phyloP scores from a whole-genome alignment of 2,113 vertebrate species.

The Engystomops pustulosus region DNA sequence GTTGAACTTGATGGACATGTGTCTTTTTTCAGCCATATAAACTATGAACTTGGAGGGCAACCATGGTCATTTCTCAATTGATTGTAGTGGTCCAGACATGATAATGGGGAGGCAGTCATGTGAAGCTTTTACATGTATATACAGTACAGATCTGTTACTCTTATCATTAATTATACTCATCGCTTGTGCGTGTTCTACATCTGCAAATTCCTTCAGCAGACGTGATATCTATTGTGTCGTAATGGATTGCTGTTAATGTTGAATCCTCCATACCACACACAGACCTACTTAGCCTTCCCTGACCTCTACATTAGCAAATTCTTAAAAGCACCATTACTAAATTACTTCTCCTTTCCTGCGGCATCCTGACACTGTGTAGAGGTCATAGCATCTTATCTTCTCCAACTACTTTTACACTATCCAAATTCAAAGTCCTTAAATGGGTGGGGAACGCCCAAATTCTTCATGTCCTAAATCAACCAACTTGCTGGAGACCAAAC shows the following conservation, averaged over 20 bases:
- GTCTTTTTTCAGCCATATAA: no score
- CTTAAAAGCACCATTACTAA: neutral
- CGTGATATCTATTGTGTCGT: neutral
- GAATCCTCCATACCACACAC: neutral
- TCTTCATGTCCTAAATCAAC: conserved; percentile 32
- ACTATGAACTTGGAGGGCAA: no score
- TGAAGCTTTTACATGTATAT: no score
- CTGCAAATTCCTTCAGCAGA: neutral
- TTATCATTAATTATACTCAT: neutral
- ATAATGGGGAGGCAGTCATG: no score
- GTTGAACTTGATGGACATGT: no score
- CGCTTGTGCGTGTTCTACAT: neutral
- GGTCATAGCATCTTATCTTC: neutral
- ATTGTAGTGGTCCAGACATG: no score
- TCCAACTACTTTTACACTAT: neutral
- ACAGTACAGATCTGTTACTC: neutral
- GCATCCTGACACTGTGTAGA: conserved; percentile 12
- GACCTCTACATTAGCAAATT: neutral
- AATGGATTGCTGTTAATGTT: neutral
- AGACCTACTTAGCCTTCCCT: conserved; percentile 8
- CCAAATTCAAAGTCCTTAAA: neutral
- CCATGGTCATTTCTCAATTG: no score
- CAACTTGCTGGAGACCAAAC: neutral
- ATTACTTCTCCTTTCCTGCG: neutral
- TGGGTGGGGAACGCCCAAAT: neutral